Conservation (phyloP, 2,888 invertebrate genomes). For the Alentia gelatinosa region DNA sequence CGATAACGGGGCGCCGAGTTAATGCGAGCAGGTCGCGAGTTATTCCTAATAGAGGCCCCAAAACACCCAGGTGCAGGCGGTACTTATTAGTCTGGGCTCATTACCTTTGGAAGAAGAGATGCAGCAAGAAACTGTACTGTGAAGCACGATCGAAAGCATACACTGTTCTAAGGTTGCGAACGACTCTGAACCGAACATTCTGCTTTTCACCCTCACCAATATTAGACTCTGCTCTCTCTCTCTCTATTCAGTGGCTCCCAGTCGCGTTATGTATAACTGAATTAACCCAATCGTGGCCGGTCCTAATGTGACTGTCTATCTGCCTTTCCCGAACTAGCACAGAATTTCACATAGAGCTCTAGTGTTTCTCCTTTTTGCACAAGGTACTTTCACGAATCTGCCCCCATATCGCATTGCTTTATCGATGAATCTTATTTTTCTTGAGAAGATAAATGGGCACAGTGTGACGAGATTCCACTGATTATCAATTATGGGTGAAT, state of each 20-base stretch:
- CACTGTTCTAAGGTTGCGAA: background rate
- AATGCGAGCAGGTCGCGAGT: background rate
- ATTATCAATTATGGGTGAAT: too few species aligned
- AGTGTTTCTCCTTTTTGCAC: too few species aligned
- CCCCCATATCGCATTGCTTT: too few species aligned
- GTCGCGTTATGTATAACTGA: background rate
- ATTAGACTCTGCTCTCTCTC: background rate
- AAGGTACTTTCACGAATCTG: too few species aligned
- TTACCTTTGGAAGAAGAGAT: background rate
- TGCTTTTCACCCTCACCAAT: background rate
- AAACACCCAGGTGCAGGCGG: conserved; percentile 26
- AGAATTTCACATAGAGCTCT: too few species aligned
- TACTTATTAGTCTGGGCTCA: conserved; percentile 17
- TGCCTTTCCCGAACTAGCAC: too few species aligned
- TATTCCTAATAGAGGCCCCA: background rate
- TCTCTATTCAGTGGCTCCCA: background rate
- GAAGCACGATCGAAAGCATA: background rate
- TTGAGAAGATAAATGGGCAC: too few species aligned
- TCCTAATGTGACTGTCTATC: too few species aligned
- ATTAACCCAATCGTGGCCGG: too few species aligned
- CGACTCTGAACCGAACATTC: background rate
- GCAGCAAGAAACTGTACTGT: background rate
- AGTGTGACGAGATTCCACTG: too few species aligned
- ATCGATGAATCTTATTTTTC: too few species aligned
- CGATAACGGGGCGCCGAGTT: background rate